phyloP scores from a whole-genome alignment of 2,113 vertebrate genomes.

The Cryptomyrus ogoouensis region DNA sequence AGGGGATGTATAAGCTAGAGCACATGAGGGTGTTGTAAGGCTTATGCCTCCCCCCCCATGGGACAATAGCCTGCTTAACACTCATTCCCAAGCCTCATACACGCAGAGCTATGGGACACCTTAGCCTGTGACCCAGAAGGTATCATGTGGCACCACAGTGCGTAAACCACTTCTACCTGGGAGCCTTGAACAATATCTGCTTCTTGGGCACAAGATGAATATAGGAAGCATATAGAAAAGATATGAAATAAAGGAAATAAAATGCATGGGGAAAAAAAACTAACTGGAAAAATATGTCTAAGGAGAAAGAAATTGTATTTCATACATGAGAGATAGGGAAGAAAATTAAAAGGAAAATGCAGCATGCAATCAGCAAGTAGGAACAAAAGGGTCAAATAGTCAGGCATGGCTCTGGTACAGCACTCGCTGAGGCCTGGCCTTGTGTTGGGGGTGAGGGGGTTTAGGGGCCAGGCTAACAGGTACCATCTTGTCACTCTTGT shows the following conservation, averaged over 20 bases:
- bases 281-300: neutral
- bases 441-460: neutral
- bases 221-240: neutral
- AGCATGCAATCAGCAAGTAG: neutral
- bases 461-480: neutral
- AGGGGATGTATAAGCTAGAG: slow-evolving; percentile 38
- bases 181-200: neutral
- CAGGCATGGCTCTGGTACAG: neutral
- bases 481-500: neutral
- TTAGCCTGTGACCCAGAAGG: neutral
- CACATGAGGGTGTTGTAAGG: neutral
- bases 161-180: slow-evolving; percentile 15
- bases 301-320: neutral
- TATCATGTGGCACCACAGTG: slow-evolving; percentile 1
- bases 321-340: neutral
- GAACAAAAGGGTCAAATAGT: neutral
- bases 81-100: neutral
- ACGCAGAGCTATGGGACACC: neutral
- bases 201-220: neutral
- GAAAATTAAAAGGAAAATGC: neutral
- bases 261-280: neutral
- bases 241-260: neutral
- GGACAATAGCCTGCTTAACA: neutral
- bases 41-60: neutral
- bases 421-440: neutral